Conservation (phyloP, 2,113 vertebrate genomes). For the Calypte anna region DNA sequence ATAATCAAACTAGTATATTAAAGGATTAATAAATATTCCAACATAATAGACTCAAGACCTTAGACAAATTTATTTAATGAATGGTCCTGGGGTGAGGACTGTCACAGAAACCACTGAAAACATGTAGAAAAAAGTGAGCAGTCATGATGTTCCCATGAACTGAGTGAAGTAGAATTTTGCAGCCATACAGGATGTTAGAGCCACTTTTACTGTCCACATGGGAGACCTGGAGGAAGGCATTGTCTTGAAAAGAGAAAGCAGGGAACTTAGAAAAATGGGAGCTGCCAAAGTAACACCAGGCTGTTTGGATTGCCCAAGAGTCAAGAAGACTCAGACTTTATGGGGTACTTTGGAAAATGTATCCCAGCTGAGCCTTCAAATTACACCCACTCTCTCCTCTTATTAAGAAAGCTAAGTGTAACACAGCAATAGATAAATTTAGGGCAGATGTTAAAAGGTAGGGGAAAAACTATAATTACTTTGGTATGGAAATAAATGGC, state of each 20-base stretch:
- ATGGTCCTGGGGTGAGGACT: background rate
- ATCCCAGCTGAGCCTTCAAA: constrained; percentile 13
- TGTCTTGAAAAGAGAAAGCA: background rate
- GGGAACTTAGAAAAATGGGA: background rate
- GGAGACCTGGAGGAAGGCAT: background rate
- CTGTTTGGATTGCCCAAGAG: background rate
- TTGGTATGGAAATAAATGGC: constrained; percentile 38
- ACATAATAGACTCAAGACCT: background rate
- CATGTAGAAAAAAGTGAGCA: background rate
- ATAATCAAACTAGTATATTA: background rate
- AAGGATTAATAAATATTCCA: background rate
- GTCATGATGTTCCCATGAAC: background rate
- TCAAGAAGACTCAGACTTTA: background rate
- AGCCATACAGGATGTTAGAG: background rate
- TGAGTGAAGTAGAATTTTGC: background rate
- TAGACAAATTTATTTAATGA: background rate
- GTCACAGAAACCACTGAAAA: background rate
- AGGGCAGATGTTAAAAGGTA: constrained; percentile 46
- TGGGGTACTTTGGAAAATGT: constrained; percentile 20
- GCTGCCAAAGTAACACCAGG: background rate
- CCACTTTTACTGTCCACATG: background rate
- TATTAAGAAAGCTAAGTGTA: constrained; percentile 43
- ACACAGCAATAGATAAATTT: constrained; percentile 25
- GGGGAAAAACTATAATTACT: constrained; percentile 6
- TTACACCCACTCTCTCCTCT: background rate